These are phyloP conservation scores for Pterocles orientalis DNA, from an alignment of 2,113 vertebrate species.

Conservation along the genomic window DNA sequence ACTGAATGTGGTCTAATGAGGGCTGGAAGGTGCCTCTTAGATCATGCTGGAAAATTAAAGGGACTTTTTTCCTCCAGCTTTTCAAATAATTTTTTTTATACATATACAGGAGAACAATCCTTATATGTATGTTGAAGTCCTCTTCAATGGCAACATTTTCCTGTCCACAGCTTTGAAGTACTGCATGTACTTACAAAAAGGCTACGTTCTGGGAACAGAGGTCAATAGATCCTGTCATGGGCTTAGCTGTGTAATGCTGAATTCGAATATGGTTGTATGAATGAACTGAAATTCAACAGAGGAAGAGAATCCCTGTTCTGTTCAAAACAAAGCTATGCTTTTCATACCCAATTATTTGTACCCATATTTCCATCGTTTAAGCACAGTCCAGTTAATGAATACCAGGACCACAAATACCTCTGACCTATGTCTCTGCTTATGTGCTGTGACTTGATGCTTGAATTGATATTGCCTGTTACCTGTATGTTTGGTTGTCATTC, in stretches of 20 bases:
- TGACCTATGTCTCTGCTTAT: neutral
- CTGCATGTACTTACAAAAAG: neutral
- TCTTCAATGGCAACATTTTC: neutral
- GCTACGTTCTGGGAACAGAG: neutral
- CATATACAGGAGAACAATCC: neutral
- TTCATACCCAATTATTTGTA: neutral
- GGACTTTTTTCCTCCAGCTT: neutral
- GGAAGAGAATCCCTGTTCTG: neutral
- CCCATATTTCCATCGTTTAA: neutral
- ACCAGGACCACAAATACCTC: neutral
- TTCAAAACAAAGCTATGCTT: neutral
- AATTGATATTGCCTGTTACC: neutral
- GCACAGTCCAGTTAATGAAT: neutral
- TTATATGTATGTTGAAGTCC: neutral
- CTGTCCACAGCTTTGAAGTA: neutral
- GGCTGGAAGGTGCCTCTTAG: neutral
- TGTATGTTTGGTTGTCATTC: neutral
- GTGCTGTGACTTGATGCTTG: neutral
- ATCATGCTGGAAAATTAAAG: neutral
- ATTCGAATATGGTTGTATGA: neutral
- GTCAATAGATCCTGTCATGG: neutral
- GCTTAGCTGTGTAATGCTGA: neutral
- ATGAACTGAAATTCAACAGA: neutral
- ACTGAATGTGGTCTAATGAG: neutral
- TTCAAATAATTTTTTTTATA: neutral